These are phyloP conservation scores for Vicugna pacos DNA, from an alignment of 2,113 vertebrate species.

Conservation along the genomic window DNA sequence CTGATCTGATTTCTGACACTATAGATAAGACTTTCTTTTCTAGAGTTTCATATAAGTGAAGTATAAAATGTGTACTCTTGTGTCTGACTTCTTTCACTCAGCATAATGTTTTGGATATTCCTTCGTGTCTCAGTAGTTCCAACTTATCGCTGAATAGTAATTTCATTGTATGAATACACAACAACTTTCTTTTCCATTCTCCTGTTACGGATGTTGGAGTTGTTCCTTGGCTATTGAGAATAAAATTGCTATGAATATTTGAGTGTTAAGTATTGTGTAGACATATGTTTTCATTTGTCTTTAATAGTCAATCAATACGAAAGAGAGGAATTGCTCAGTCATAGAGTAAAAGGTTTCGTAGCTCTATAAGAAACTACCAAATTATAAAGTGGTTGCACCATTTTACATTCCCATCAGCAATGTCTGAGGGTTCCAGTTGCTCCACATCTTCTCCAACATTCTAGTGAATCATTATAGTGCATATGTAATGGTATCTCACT, in stretches of 20 bases:
- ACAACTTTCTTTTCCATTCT: neutral
- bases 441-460: neutral
- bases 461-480: neutral
- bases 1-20: neutral
- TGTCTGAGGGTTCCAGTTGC: neutral
- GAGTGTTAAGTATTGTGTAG: neutral
- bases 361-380: neutral
- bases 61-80: neutral
- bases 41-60: neutral
- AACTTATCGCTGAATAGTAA: neutral
- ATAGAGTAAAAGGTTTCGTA: neutral
- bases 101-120: neutral
- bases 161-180: neutral
- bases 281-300: neutral
- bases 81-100: neutral
- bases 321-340: neutral
- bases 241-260: neutral
- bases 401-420: neutral
- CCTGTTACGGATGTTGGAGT: neutral
- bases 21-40: neutral
- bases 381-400: neutral
- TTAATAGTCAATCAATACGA: neutral
- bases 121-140: neutral
- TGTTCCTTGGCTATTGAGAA: neutral
- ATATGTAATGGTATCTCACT: neutral